These are phyloP conservation scores for Drosophila greeni DNA, from an alignment of 2,888 invertebrate genomes.

Conservation along the genomic window DNA sequence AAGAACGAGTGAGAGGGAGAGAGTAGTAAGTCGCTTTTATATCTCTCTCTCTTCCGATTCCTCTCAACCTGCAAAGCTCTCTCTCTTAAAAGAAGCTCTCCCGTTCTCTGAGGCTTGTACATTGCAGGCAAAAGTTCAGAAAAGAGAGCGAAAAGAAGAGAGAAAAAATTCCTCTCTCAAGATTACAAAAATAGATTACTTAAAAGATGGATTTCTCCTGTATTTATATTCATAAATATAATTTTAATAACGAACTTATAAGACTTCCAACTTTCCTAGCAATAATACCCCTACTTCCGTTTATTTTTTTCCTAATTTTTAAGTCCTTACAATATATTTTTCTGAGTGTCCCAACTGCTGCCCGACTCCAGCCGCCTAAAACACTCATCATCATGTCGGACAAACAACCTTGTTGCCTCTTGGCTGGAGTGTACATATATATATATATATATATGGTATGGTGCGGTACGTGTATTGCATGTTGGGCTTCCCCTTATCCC, in stretches of 20 bases:
- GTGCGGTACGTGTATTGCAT: conserved; percentile 35
- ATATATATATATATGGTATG: conserved; percentile 2
- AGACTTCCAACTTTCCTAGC: too few relatives aligned
- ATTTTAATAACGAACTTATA: too few relatives aligned
- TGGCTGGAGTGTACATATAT: conserved; percentile 43
- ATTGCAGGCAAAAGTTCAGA: neutral
- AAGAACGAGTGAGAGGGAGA: too few relatives aligned
- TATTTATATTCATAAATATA: too few relatives aligned
- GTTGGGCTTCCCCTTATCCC: conserved; percentile 19
- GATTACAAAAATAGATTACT: too few relatives aligned
- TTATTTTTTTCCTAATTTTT: neutral
- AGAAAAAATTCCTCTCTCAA: too few relatives aligned
- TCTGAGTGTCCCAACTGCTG: conserved; percentile 19
- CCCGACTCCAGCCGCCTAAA: conserved; percentile 62
- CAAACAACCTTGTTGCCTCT: conserved; percentile 71
- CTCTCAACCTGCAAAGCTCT: too few relatives aligned
- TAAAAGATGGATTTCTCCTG: too few relatives aligned
- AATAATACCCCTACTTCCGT: neutral
- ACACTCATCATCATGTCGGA: conserved; percentile 74
- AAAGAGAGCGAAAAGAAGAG: neutral
- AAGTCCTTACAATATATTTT: neutral
- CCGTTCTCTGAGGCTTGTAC: neutral
- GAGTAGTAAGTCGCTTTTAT: too few relatives aligned
- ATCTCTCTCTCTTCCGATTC: too few relatives aligned
- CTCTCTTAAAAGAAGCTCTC: too few relatives aligned